Evolutionary conservation across 2,888 invertebrate species (phyloP).

Genomic region (Trisateles emortualis): DNA sequence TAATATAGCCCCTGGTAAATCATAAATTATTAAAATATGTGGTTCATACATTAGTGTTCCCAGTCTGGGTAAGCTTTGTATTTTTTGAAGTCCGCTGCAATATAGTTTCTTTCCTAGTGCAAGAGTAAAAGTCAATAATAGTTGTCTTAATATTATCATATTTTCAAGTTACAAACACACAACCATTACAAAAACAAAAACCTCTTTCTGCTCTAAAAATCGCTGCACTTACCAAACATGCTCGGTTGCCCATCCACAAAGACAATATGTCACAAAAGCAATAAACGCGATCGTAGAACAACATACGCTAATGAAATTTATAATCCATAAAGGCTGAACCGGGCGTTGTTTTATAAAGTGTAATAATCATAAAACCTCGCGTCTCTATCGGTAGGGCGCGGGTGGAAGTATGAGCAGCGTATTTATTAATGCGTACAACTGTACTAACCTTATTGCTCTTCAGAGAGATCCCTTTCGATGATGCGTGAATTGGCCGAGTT

Average conservation of each 20-base stretch:
- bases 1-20: too few relatives aligned
- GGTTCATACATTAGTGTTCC: too few relatives aligned
- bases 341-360: constrained; percentile 79
- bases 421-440: constrained; percentile 53
- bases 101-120: too few relatives aligned
- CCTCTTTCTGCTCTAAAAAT: too few relatives aligned
- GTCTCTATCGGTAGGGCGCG: constrained; percentile 40
- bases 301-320: constrained; percentile 83
- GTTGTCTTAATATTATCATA: too few relatives aligned
- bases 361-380: constrained; percentile 80
- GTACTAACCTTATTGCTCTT: constrained; percentile 41
- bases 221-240: neutral
- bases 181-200: too few relatives aligned
- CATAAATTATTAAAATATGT: too few relatives aligned
- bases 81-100: too few relatives aligned
- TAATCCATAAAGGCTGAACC: constrained; percentile 76
- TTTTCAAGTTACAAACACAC: too few relatives aligned
- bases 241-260: neutral
- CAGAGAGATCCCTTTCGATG: constrained; percentile 24
- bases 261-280: constrained; percentile 53
- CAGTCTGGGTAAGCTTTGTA: too few relatives aligned
- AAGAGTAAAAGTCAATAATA: too few relatives aligned
- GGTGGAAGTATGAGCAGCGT: constrained; percentile 24
- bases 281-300: constrained; percentile 75
- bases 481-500: constrained; percentile 15